Base-by-base conservation (phyloP, 2,797 vertebrate genomes). In the Xyrichtys novacula region DNA sequence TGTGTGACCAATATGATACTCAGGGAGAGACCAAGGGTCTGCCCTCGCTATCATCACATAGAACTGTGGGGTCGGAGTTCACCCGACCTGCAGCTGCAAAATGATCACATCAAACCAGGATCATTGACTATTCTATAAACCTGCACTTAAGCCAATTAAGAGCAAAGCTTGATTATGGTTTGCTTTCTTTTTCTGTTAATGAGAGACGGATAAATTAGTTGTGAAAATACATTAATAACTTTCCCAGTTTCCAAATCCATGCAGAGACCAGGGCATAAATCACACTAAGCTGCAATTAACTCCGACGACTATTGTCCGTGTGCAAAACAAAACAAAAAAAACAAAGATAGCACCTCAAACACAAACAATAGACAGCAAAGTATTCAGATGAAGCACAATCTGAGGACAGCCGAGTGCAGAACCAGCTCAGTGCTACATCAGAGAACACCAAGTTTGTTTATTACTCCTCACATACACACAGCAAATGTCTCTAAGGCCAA, bases 81-180 rank as follows among this genome's bases (percentile, higher is more conserved):
- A 77, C 25, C 34, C 84, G 87, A 89, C 91, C 87, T 73, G 57
- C 83, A 76, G 72, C 72, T 80, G 65, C 70, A 85, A 85, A 85
- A 90, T 84, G 62, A 91, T 85, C 74, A 83, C 76, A 88, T 89
- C 76, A 88, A 85, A 89, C 78, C 70, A 87, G 88, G 74, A 65
- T 82, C 69, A 84, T 75, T 80, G 85, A 85, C 71, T 78, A 58
- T 77, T 82, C 67, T 64, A 90, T 86, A 86, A 86, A 82, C 50
- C 67, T 23, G 66, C 79, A 91, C 78, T 84, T 85, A 83, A 81
- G 81, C 76, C 86, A 90, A 90, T 93, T 90, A 92, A 78, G 74
- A 74, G 28, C 49, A 69, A 78, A 55, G 58, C 65, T 74, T 82
- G 56, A 85, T 88, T 72, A 83, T 46, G 71, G 57, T 67, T 66